phyloP scores from a whole-genome alignment of 2,888 invertebrate species.

The Argyra leucocephala region DNA sequence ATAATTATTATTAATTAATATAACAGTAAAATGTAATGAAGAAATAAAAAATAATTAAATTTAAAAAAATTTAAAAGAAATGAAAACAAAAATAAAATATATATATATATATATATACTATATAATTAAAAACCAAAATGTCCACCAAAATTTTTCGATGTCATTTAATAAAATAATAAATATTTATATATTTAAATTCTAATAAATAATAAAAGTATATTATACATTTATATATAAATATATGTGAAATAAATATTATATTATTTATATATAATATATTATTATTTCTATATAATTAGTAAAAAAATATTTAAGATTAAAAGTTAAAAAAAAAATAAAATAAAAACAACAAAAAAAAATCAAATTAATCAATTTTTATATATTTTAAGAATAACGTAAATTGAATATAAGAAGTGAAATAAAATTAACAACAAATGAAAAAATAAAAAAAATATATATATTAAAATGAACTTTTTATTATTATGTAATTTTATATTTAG shows the following conservation, averaged over 20 bases:
- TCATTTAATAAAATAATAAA: neutral
- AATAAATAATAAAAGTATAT: neutral
- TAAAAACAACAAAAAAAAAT: neutral
- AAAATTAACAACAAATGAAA: neutral
- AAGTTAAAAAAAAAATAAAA: neutral
- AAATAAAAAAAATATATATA: neutral
- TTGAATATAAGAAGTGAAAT: neutral
- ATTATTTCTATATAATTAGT: too few species aligned
- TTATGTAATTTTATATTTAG: slow-evolving; percentile 4
- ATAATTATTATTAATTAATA: too few species aligned
- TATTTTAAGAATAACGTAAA: neutral
- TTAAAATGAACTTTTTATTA: neutral
- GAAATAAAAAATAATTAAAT: too few species aligned
- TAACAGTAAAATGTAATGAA: too few species aligned
- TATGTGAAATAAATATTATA: too few species aligned
- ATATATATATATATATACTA: neutral
- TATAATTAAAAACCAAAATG: neutral
- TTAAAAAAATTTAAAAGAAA: too few species aligned
- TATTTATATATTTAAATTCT: neutral
- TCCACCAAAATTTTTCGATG: neutral
- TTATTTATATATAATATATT: too few species aligned
- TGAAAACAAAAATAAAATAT: too few species aligned
- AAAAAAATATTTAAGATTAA: too few species aligned
- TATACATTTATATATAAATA: too few species aligned
- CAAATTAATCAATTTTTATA: slow-evolving; percentile 6